A percentile compares a stretch with the other conserved stretches of the same genome.
Evolutionary conservation across 2,113 vertebrate species (phyloP).

Genomic region (Serilophus lunatus): DNA sequence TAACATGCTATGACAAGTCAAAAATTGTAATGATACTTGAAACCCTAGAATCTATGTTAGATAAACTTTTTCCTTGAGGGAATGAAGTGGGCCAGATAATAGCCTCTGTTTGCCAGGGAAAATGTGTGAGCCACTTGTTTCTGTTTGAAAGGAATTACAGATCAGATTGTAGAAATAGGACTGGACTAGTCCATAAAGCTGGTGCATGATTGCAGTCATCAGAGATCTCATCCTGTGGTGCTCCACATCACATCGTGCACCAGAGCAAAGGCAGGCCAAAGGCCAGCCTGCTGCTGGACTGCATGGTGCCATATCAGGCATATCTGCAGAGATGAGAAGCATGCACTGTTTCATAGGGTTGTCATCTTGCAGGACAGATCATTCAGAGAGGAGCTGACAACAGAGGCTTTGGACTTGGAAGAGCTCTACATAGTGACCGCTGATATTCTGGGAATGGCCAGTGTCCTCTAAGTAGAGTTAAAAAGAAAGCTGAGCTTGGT

Average conservation of each 20-base stretch:
- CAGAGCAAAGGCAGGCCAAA: neutral
- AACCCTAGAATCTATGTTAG: neutral
- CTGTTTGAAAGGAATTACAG: neutral
- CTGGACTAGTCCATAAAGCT: neutral
- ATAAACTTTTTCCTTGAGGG: neutral
- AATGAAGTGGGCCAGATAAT: neutral
- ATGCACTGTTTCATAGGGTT: fast-evolving
- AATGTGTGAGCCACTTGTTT: neutral
- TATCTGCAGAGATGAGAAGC: too few species aligned
- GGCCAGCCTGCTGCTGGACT: neutral
- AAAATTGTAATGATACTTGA: neutral
- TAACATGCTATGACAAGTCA: neutral
- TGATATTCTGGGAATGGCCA: neutral
- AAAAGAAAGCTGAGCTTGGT: neutral
- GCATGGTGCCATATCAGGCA: fast-evolving
- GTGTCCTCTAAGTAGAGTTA: neutral
- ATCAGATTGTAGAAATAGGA: neutral
- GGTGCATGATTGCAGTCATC: fast-evolving
- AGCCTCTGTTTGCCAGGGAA: neutral
- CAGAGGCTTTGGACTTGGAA: neutral
- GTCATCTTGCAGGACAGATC: neutral
- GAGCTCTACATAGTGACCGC: neutral
- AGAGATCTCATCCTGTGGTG: fast-evolving
- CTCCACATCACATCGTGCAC: fast-evolving
- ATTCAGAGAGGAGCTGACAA: neutral